These are phyloP conservation scores for Emydocephalus ijimae DNA, from an alignment of 2,113 vertebrate genomes.

Conservation along the genomic window DNA sequence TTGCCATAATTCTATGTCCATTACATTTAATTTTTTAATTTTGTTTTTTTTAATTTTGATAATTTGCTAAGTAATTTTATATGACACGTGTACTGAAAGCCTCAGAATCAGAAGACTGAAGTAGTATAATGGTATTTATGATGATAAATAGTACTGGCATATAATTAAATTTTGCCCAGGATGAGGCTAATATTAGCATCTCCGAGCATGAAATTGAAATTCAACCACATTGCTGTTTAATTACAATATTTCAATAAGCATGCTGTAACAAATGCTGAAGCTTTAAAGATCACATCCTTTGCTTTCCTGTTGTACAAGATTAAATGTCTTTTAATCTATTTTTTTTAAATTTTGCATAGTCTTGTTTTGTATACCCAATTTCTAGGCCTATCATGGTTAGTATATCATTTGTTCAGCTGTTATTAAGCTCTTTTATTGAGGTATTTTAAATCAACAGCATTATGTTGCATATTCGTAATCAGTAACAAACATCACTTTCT, in stretches of 20 bases:
- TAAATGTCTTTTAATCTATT: background rate
- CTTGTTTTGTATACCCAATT: background rate
- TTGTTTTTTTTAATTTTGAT: background rate
- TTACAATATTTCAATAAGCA: background rate
- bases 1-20: background rate
- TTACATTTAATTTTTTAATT: background rate
- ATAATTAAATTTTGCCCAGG: background rate
- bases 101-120: background rate
- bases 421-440: background rate
- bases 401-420: slow-evolving; percentile 1
- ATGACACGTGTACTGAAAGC: background rate
- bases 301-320: background rate
- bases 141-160: background rate
- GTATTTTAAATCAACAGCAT: background rate
- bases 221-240: background rate
- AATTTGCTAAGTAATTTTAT: background rate
- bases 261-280: background rate
- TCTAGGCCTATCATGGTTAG: background rate
- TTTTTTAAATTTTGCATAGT: slow-evolving; percentile 1
- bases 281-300: background rate
- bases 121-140: background rate
- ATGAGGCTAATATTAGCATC: background rate
- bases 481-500: background rate
- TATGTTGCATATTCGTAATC: background rate
- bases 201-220: background rate